Base-by-base conservation (phyloP, 1,140 invertebrate genomes). In the Listronotus bonariensis region DNA sequence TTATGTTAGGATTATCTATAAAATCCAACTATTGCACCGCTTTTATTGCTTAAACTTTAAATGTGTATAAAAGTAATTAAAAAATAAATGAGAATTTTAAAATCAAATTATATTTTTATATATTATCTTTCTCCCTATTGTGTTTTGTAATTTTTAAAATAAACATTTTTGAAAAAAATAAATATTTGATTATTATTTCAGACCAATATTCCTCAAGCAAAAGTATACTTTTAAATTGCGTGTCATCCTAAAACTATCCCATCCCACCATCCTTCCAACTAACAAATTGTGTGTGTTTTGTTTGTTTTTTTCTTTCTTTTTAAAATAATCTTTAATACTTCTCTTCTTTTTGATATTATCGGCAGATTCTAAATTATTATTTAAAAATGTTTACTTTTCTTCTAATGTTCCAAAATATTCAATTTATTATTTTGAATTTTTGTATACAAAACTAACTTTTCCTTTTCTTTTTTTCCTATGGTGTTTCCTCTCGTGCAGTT, bases 381-480 rank as follows among this genome's bases (percentile, higher is more conserved):
- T 26, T 26, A 26, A 26, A 3, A 26, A 26, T 26, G 5, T 3
- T 26, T 26, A 26, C 5, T 1, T 26, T 26, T 26, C 2, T 3
- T 26, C 20, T 26, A 3, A 26, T 26, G 5, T 26, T 26, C 5
- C 20, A 26, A 26, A 26, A 26, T 26, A 3, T 3, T 5, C 1
- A 26, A 26, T 26, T 26, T 5, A 5, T 26, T 26, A 26, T 41
- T 12, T 15, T 34, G 7, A 53, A 56, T 56, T 34, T 48, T 15
- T 57, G 20, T 59, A 32, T 55, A 64, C 54, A 52, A 51, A 14
- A 61, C 60, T 66, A 66, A 66, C 57, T 66, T 61, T 43, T 66
- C 68, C 59, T 68, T 60, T 57, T 55, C 62, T 69, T 69, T 65
- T 14, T 64, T 72, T 68, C 56, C 65, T 60, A 60, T 54, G 55